Evolutionary conservation across 2,888 invertebrate species (phyloP).

Genomic region (Gortyna flavago): DNA sequence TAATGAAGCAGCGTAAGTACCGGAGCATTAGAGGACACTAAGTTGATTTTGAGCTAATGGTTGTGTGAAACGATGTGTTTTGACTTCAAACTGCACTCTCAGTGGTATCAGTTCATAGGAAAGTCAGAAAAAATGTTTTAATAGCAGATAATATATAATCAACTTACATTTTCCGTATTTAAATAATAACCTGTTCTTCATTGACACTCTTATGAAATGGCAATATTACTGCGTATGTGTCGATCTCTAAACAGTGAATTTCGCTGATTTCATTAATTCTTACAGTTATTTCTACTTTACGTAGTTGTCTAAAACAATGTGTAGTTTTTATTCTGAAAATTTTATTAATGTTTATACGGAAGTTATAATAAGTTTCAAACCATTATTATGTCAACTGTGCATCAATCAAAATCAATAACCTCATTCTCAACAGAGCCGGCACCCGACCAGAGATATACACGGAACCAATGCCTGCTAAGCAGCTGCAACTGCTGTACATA

Average conservation of each 20-base stretch:
- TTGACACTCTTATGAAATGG: neutral
- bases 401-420: constrained; percentile 24
- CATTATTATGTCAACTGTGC: neutral
- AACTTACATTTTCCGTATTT: neutral
- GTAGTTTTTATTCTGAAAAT: neutral
- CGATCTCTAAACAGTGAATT: neutral
- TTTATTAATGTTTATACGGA: neutral
- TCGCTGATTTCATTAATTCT: neutral
- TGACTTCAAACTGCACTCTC: neutral
- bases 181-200: neutral
- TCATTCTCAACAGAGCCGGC: constrained; percentile 77
- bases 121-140: neutral
- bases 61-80: neutral
- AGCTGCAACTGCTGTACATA: constrained; percentile 93
- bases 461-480: constrained; percentile 91
- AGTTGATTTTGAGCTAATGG: neutral
- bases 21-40: neutral
- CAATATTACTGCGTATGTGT: neutral
- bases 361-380: neutral
- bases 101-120: too few relatives aligned
- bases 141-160: neutral
- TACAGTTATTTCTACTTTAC: neutral
- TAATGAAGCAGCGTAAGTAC: constrained; percentile 91
- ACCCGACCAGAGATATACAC: constrained; percentile 92
- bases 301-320: neutral